Evolutionary conservation across 2,113 vertebrate genomes (phyloP), one percentile per base, ranked within the genome.

Genomic region (Stigmatopora argus): DNA sequence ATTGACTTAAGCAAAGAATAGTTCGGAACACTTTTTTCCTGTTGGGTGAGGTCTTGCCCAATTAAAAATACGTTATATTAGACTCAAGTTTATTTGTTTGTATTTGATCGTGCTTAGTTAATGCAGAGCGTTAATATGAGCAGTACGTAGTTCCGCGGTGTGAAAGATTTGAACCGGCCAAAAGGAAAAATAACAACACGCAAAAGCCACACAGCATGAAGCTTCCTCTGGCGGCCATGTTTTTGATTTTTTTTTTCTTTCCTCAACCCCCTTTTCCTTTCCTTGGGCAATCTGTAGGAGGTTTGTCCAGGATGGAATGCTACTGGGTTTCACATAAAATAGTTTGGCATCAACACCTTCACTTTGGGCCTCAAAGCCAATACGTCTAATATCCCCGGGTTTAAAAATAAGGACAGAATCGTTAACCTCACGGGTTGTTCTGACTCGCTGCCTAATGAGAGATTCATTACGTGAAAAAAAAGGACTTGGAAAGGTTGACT

Each of bases 351-450:
- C 80, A 78, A 83, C 83, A 87, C 79, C 79, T 82, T 76, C 67
- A 46, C 78, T 74, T n/a, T 15, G 41, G 41, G n/a, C 75, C 78
- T 67, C 67, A 46, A 66, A 55, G 77, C 80, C 80, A 81, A 84
- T 82, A 73, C 82, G 84, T 87, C 83, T 85, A 79, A 90, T 85
- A 85, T 79, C 85, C 83, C 86, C 84, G 9, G 67, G 79, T 70
- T 59, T 2, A n/a, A 49, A 49, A 8, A 13, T 60, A 18, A 21
- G 31, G 38, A n/a, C 35, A 61, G 38, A 17, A 61, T 23, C 23
- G 12, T 45, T 23, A 14, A 45, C 19, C 35, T 41, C 38, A 41
- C 9, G 35, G 38, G 34, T 19, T 60, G 18, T 45, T 61, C 14
- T 21, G 18, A 59, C 57, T 38, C 31, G 38, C 10, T n/a, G 18